Conservation (phyloP, 2,797 vertebrate genomes). For the Hypotaenidia philippensis region DNA sequence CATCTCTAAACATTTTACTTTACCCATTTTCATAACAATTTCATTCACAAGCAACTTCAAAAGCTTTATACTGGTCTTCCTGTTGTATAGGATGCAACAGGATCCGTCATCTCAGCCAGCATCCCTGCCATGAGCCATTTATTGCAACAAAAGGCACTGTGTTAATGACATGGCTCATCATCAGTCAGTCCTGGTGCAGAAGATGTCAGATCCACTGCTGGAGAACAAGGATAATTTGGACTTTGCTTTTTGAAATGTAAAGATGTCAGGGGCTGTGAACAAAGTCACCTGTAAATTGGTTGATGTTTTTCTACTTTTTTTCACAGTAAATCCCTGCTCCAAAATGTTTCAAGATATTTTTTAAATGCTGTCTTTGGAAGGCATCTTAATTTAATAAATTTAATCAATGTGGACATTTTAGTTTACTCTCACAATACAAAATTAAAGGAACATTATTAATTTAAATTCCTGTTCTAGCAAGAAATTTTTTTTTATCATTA, state of each 20-base stretch:
- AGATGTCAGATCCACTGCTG: conserved; percentile 65
- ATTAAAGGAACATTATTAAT: not conserved
- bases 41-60: conserved; percentile 49
- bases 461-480: not conserved
- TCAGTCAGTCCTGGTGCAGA: conserved; percentile 53
- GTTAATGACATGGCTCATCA: conserved; percentile 51
- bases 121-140: conserved; percentile 69
- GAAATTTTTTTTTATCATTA: not conserved
- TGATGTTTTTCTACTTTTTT: conserved; percentile 19
- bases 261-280: conserved; percentile 21
- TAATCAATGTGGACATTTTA: not conserved
- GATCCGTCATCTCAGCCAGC: conserved; percentile 21
- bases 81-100: conserved; percentile 21
- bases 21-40: conserved; percentile 19
- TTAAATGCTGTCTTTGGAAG: not conserved
- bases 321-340: not conserved
- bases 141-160: conserved; percentile 45
- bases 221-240: conserved; percentile 61
- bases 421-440: not conserved
- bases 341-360: not conserved
- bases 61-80: conserved; percentile 33
- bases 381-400: not conserved
- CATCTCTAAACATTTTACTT: conserved; percentile 34
- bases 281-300: conserved; percentile 42
- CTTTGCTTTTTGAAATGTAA: conserved; percentile 48